Base-by-base conservation (phyloP, 2,888 invertebrate species). In the Pogonocherus hispidulus region DNA sequence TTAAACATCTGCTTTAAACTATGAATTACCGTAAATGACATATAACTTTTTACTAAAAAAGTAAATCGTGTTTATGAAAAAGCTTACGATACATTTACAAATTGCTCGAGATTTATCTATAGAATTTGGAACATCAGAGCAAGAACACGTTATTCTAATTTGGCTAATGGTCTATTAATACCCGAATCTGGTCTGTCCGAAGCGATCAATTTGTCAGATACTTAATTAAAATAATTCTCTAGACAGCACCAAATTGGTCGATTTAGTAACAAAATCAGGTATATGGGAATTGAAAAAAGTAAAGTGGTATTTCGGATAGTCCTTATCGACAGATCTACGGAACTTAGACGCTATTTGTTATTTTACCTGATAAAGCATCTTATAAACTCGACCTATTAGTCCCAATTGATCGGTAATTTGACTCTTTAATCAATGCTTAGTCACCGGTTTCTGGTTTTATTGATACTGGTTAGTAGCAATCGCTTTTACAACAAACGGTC, bases 261-360 rank as follows among this genome's bases (percentile, higher is more conserved):
- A 80, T 81, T 82, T 80, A 80, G 82, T 75, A 73, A 80, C 76
- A 77, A 70, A 75, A 70, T 73, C 78, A 79, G 78, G 79, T 77
- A 77, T 69, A 75, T 72, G 73, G 75, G 75, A 76, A 73, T 70
- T 66, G 64, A 70, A 75, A 76, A 76, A 78, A 76, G 71, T 81
- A 82, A 83, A 83, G 83, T 83, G 82, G 81, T 76, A 82, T 83
- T 83, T 84, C 82, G 81, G 82, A 81, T 83, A 84, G 80, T 79
- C 66, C 52, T 77, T 79, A 76, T 76, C 76, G 71, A 66, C 68
- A 70, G 73, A 79, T 79, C 79, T 75, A 75, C 73, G 72, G 66
- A 73, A 75, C 75, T 78, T 78, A 79, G 79, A 79, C 81, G 82
- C 84, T 84, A 84, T 85, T 84, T 85, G 84, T 85, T 84, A 84